Percentiles rank a stretch among this genome's conserved stretches.
phyloP scores from a whole-genome alignment of 2,888 invertebrate genomes.

The Mimachlamys varia region DNA sequence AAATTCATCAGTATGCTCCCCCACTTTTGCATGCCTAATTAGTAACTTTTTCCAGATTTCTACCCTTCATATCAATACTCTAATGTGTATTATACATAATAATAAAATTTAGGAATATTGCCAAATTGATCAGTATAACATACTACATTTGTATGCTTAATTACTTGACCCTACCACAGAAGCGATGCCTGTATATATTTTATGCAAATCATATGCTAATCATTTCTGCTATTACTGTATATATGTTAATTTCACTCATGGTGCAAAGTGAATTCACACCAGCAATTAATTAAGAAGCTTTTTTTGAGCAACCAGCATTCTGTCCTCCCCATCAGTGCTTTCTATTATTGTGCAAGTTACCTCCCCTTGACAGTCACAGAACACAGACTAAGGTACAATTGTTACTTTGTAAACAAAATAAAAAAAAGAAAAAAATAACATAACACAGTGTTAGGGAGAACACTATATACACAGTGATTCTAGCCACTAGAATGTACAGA shows the following conservation, averaged over 20 bases:
- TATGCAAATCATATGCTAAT: conserved; percentile 4
- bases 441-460: conserved; percentile 43
- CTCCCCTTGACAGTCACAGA: background rate
- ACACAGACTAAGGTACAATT: background rate
- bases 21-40: background rate
- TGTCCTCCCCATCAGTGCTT: background rate
- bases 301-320: background rate
- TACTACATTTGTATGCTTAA: background rate
- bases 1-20: background rate
- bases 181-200: background rate
- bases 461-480: conserved; percentile 39
- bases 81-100: background rate
- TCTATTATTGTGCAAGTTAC: background rate
- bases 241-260: background rate
- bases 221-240: background rate
- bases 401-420: background rate
- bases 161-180: background rate
- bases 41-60: background rate
- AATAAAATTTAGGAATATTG: background rate
- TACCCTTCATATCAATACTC: background rate
- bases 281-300: background rate
- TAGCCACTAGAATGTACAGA: conserved; percentile 40
- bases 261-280: background rate
- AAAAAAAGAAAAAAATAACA: conserved; percentile 40
- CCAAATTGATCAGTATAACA: background rate